These are phyloP conservation scores for Galerucella calmariensis DNA, from an alignment of 2,888 invertebrate species.

Conservation along the genomic window DNA sequence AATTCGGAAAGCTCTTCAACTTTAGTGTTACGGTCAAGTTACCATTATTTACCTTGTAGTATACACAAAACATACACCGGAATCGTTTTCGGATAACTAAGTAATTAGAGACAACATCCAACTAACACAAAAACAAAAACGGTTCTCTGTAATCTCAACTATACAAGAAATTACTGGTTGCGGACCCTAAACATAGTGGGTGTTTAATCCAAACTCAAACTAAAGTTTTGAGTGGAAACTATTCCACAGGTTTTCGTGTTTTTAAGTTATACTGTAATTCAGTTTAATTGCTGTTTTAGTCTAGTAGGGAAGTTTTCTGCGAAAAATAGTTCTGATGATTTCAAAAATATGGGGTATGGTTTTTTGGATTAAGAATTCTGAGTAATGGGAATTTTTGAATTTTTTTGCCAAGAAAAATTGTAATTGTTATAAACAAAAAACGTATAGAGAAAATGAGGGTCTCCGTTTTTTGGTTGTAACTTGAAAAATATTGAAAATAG, in stretches of 20 bases:
- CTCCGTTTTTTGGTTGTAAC: no score
- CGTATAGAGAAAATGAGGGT: no score
- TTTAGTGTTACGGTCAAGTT: not conserved
- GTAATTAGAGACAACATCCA: constrained; percentile 8
- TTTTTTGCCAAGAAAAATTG: no score
- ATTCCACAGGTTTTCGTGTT: not conserved
- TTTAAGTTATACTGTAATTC: no score
- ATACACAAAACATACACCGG: not conserved
- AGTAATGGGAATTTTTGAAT: no score
- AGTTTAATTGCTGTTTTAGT: no score
- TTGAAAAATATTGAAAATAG: no score
- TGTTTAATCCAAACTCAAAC: not conserved
- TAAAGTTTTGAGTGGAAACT: not conserved
- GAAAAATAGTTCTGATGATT: no score
- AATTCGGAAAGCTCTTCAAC: not conserved
- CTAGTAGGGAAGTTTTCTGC: no score
- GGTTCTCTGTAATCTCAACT: not conserved
- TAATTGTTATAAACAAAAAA: no score
- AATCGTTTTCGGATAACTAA: not conserved
- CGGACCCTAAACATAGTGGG: not conserved
- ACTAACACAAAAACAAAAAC: not conserved
- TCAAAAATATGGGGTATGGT: no score
- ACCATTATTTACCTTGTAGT: not conserved
- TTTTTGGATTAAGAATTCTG: no score
- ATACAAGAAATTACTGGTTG: not conserved